Base-by-base conservation (phyloP, 2,888 invertebrate genomes). In the Cacoxenus indagator region DNA sequence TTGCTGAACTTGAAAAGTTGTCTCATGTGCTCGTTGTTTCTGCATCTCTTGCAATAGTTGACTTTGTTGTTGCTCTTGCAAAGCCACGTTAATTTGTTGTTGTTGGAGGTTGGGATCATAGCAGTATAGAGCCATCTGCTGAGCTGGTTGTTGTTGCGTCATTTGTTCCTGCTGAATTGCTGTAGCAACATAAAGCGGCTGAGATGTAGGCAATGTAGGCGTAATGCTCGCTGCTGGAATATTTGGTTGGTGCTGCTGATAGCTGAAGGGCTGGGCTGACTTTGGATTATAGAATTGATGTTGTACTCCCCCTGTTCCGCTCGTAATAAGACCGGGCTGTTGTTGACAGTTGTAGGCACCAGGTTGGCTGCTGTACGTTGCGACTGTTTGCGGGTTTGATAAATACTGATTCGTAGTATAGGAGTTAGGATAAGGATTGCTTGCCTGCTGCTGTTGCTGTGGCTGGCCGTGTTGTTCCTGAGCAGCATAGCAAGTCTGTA, bases 161-260 rank as follows among this genome's bases (percentile, higher is more conserved):
- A 43, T 54, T 19, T 57, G 6, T 22, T 22, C 75, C n/a, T 11
- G 61, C 3, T 67, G 54, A 67, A 29, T 55, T 24, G 83, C 72
- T 4, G 85, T 85, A 29, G 84, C 81, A 66, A 85, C 83, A 75
- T 83, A 85, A 19, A 85, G 57, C 8, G 73, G 75, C 67, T 73
- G 72, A 29, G 69, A 69, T 19, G 73, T 68, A 29, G 75, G 72
- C n/a, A 67, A 27, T 19, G 51, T n/a, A 5, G 65, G n/a, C 19
- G 55, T 31, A 17, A 43, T 11, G 29, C 31, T 46, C n/a, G 37
- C 6, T 61, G 17, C n/a, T n/a, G n/a, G n/a, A n/a, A n/a, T n/a
- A n/a, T n/a, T n/a, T n/a, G n/a, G n/a, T n/a, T n/a, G n/a, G n/a
- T 31, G 55, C 51, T 64, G 22, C 61, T 70, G 65, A 55, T 70